Evolutionary conservation across 2,888 invertebrate genomes (phyloP), one percentile per base, ranked within the genome.

Genomic region (Drosophila paranaensis): DNA sequence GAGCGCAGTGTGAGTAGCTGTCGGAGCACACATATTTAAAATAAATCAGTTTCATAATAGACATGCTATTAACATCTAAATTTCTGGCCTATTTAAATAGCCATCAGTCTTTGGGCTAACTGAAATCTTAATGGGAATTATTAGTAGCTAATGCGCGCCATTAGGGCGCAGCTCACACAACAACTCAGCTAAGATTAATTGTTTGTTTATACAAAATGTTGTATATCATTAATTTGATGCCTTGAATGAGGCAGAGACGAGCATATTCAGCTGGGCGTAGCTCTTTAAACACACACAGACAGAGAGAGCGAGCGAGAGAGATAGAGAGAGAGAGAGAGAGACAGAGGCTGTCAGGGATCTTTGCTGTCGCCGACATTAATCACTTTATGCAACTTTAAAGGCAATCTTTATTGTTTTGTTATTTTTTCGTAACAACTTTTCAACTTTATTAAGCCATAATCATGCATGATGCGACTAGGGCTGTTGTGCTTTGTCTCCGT

Each of bases 171-270:
- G 48, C 35, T 54, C 69, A 56, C 51, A 62, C 63, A 77, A 76
- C 71, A 71, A 75, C 79, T 14, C 54, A 69, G 71, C 61, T 35
- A 81, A 86, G 85, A 85, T 85, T 83, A 88, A 88, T 85, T 88
- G 86, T 77, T 72, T 74, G 74, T 56, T 42, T 74, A 79, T 77
- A 73, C 73, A 72, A 72, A 71, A 71, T 69, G 81, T 35, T 69
- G 85, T 37, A 64, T 63, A 67, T 80, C 85, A 85, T 88, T 88
- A 88, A 85, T 85, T 77, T 79, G 51, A 67, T 74, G 68, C 56
- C 46, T 27, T 9, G 6, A 39, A n/a, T 27, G 11, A 3, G 25
- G 20, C 20, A 35, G 51, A 16, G 13, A 5, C 13, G 50, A 67
- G 48, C 72, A 68, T 57, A 68, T 72, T 67, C 55, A 43, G 43